Base-by-base conservation (phyloP, 2,888 invertebrate genomes). In the Pseudococcus longispinus region DNA sequence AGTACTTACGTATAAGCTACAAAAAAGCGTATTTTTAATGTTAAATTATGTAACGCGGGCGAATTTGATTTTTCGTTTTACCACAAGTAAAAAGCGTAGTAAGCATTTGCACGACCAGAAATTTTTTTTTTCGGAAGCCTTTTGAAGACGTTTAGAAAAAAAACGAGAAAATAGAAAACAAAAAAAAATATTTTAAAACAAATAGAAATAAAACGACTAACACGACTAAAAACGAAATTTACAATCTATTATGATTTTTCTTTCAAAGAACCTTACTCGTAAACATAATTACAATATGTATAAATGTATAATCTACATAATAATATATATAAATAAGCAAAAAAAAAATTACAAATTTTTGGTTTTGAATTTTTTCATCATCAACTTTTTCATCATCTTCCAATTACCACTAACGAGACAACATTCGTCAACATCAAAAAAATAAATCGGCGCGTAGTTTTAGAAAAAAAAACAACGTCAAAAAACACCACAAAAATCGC, bases 211-310 rank as follows among this genome's bases (percentile, higher is more conserved):
- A 65, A 51, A 84, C 83, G 51, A 55, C 83, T 84, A 84, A 85
- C 85, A 85, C 37, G 85, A 85, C 85, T 85, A 70, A 32, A 65
- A 51, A 51, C 65, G 20, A 85, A 85, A 51, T 85, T 37, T 85
- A 85, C 85, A 85, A 70, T 26, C 70, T 85, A 85, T 84, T 84
- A 55, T 84, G 80, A 44, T 80, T 44, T 80, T 44, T 80, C 37
- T 51, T 51, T n/a, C 5, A 51, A 51, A 37, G 32, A 32, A 44
- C 80, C 80, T 44, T 37, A 80, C 42, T 23, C 42, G 80, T 51
- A 51, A 51, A 80, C 20, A 42, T 44, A 80, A 23, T 80, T 44
- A 44, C 80, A 46, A 83, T 29, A 83, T 29, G 13, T 83, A 83
- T 83, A 51, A 51, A 51, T 83, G n/a, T 46, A 26, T 46, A 46